Evolutionary conservation across 2,797 vertebrate genomes (phyloP).

Genomic region (Hydrophis major): DNA sequence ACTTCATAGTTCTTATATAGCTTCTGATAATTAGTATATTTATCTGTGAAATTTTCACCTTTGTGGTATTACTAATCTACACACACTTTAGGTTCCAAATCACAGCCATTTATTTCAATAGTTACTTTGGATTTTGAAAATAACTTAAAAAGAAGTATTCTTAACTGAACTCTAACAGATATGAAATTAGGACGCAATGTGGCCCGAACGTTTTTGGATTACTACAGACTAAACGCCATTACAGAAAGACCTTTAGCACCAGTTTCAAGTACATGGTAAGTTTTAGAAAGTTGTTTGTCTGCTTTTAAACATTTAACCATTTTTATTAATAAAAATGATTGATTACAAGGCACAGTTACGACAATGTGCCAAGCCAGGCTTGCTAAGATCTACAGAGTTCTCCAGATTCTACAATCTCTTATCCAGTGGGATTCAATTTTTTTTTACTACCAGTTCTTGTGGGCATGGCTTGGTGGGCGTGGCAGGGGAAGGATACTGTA

Average conservation of each 20-base stretch:
- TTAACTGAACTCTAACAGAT: constrained; percentile 82
- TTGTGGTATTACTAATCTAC: constrained; percentile 41
- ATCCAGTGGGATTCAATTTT: not conserved
- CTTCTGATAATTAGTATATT: not conserved
- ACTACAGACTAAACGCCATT: constrained; percentile 87
- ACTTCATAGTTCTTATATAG: constrained; percentile 15
- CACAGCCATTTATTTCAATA: constrained; percentile 43
- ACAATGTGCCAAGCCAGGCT: not conserved
- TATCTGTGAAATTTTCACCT: constrained; percentile 17
- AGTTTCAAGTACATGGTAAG: constrained; percentile 69
- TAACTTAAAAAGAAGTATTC: constrained; percentile 47
- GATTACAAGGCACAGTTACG: not conserved
- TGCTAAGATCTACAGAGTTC: not conserved
- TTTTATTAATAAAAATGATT: not conserved
- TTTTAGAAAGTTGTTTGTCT: constrained; percentile 25
- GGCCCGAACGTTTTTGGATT: constrained; percentile 94
- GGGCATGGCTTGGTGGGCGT: no score
- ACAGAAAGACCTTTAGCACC: constrained; percentile 75
- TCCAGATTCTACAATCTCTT: not conserved
- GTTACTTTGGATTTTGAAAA: not conserved
- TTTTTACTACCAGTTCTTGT: no score
- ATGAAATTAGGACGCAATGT: constrained; percentile 96
- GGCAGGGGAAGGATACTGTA: no score
- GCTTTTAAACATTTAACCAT: not conserved
- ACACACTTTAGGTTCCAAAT: constrained; percentile 44